Percentiles rank a stretch among this genome's conserved stretches.
These are phyloP conservation scores for Caenorhabditis sinica DNA, from an alignment of 2,888 invertebrate species.

Conservation along the genomic window DNA sequence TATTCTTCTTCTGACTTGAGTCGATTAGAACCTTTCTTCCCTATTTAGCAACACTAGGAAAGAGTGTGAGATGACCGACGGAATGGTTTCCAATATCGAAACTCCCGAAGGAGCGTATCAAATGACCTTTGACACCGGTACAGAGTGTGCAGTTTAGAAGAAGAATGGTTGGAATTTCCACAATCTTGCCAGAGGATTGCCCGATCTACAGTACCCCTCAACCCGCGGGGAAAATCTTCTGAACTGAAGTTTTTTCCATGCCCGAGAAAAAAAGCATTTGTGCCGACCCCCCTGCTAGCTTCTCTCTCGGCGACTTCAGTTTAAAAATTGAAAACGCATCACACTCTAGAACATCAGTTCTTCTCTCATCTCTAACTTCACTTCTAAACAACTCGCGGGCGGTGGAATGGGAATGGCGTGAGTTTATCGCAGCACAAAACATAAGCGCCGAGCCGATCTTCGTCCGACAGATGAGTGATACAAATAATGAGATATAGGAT, in stretches of 20 bases:
- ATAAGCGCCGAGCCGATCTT: conserved; percentile 21
- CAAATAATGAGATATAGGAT: conserved; percentile 26
- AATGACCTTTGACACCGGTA: background rate
- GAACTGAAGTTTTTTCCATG: background rate
- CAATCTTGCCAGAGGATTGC: background rate
- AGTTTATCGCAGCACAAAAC: conserved; percentile 55
- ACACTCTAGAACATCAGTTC: conserved; percentile 60
- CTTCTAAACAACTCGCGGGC: conserved; percentile 38
- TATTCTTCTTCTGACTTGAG: conserved; percentile 4
- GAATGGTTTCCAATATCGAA: background rate
- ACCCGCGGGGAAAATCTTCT: background rate
- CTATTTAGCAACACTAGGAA: background rate
- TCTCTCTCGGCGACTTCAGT: conserved; percentile 12
- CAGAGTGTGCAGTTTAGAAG: background rate
- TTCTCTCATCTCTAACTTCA: conserved; percentile 30
- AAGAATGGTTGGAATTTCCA: background rate
- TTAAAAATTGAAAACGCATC: conserved; percentile 41
- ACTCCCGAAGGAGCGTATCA: background rate
- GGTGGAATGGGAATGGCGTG: conserved; percentile 44
- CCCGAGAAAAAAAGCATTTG: background rate
- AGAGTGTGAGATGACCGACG: background rate
- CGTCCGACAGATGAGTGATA: conserved; percentile 5
- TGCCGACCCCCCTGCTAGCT: conserved; percentile 18
- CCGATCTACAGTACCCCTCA: conserved; percentile 2
- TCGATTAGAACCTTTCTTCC: conserved; percentile 23